Evolutionary conservation across 1,140 invertebrate genomes (phyloP), one percentile per base, ranked within the genome.

Genomic region (Drosophila navojoa): DNA sequence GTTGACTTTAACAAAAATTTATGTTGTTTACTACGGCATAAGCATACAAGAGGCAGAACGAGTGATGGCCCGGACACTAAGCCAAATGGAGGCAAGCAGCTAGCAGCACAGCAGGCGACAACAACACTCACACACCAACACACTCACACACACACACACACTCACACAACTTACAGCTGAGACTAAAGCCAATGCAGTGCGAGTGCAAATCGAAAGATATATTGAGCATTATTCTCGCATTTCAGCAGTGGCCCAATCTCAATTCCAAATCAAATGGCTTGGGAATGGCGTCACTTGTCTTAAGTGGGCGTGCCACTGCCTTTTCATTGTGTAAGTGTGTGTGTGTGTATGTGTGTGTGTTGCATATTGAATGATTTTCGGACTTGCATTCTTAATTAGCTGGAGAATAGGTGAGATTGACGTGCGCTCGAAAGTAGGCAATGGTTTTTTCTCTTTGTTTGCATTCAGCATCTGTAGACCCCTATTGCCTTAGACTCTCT

Each of bases 1-100:
- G 75, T 81, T 81, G 79, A 82, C 75, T 78, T 82, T 82, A 82
- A 82, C 79, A 78, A 77, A 81, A 81, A 82, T 82, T 81, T 82
- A 82, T 82, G 75, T 82, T 82, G 79, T 82, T 82, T 81, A 82
- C 78, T 77, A 45, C 47, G 67, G 70, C 80, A 71, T 70, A 71
- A 81, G 67, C 68, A 67, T 52, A 67, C 77, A 58, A 53, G 54
- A 50, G 44, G 57, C 50, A 32, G 27, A n/a, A 32, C 42, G 9
- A 52, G 47, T 27, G 35, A 61, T 32, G 52, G 42, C 42, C 42
- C 35, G 35, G 35, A 38, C 35, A 3, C 35, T 38, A 38, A 38
- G 58, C 29, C 44, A 54, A 40, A 22, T 40, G 38, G 38, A 22
- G 59, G 32, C 58, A 71, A 60, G 35, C 62, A 45, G 58, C 62